Evolutionary conservation across 37 sponge, comb jelly and placozoan genomes (phyloP).

Genomic region (Geodia barretti): DNA sequence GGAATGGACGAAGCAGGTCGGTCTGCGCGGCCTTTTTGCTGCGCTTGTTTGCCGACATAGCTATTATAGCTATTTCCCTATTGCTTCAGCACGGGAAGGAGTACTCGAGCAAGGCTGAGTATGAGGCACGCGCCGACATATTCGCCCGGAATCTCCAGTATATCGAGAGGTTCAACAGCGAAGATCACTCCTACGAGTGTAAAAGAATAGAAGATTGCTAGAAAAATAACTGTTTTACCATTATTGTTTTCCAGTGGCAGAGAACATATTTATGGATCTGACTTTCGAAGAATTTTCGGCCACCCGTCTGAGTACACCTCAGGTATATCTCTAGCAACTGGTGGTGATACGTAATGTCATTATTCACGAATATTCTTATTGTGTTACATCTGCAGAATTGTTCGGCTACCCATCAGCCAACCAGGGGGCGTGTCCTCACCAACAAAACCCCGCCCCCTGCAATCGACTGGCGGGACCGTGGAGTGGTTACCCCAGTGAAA

Average conservation of each 20-base stretch:
- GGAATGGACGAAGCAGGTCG: background rate
- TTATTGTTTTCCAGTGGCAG: conserved; percentile 32
- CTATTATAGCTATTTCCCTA: no score
- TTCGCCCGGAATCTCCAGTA: conserved; percentile 30
- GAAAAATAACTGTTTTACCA: background rate
- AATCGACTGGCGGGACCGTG: conserved; percentile 68
- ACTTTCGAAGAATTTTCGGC: conserved; percentile 63
- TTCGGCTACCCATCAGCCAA: conserved; percentile 40
- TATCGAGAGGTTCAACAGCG: conserved; percentile 25
- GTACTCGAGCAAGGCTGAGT: conserved; percentile 42
- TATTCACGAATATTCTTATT: background rate
- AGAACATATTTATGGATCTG: conserved; percentile 63
- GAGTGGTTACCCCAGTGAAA: conserved; percentile 72
- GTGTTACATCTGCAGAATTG: conserved; percentile 33
- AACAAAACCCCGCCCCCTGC: conserved; percentile 24
- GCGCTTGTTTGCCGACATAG: background rate
- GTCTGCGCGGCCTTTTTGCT: background rate
- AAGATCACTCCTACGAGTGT: conserved; percentile 35
- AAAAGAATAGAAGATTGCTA: background rate
- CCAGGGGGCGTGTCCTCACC: background rate
- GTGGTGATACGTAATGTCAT: background rate
- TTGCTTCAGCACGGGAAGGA: conserved; percentile 26
- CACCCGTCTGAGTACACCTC: conserved; percentile 46
- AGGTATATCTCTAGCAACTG: conserved; percentile 10
- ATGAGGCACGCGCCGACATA: conserved; percentile 24